Conservation (phyloP, 2,113 vertebrate genomes). For the Mastomys natalensis region DNA sequence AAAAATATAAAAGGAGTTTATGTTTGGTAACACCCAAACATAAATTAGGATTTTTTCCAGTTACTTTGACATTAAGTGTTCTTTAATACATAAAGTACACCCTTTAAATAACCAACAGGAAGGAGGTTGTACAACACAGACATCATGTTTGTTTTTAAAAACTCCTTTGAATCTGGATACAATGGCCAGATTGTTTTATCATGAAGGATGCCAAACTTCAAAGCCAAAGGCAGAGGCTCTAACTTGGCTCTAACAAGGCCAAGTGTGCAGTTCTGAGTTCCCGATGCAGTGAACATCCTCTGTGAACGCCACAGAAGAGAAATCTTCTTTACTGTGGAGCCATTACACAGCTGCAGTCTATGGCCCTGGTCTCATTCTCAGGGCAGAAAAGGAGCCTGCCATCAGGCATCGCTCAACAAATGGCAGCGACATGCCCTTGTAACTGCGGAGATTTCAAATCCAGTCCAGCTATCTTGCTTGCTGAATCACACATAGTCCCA, state of each 20-base stretch:
- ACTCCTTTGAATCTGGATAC: conserved; percentile 59
- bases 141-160: conserved; percentile 36
- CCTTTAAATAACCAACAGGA: background rate
- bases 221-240: conserved; percentile 50
- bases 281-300: background rate
- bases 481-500: background rate
- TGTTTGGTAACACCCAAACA: background rate
- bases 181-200: background rate
- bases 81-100: conserved; percentile 22
- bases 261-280: conserved; percentile 19
- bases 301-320: background rate
- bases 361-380: background rate
- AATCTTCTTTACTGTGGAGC: background rate
- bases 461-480: background rate
- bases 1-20: background rate
- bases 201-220: conserved; percentile 1
- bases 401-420: background rate
- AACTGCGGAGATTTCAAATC: background rate
- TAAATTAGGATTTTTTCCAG: background rate
- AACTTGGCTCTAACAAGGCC: background rate
- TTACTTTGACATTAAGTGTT: background rate
- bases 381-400: background rate
- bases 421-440: rapidly evolving
- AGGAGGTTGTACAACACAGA: background rate
- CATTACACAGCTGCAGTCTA: background rate